phyloP scores from a whole-genome alignment of 2,113 vertebrate species.

The Phocoena phocoena region DNA sequence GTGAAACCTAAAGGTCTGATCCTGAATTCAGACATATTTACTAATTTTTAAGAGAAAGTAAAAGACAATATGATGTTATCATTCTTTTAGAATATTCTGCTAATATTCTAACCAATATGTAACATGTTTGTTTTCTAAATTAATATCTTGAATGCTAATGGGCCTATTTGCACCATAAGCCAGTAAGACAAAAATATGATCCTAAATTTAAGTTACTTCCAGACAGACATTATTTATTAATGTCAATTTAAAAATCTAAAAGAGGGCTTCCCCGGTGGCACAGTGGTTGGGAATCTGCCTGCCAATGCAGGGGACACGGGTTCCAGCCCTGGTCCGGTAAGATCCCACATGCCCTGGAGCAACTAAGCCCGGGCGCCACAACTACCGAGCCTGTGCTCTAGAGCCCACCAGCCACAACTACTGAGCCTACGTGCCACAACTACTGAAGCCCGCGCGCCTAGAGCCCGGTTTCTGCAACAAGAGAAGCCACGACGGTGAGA shows the following conservation, averaged over 20 bases:
- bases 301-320: too few species aligned
- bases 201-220: constrained; percentile 14
- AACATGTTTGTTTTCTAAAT: constrained; percentile 3
- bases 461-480: too few species aligned
- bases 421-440: too few species aligned
- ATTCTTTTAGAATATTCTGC: neutral
- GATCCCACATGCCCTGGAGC: too few species aligned
- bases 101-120: constrained; percentile 36
- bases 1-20: neutral
- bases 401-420: too few species aligned
- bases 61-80: neutral
- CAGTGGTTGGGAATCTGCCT: too few species aligned
- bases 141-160: neutral
- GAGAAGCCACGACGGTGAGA: too few species aligned
- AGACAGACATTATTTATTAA: constrained; percentile 34
- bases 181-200: neutral
- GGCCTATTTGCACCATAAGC: neutral
- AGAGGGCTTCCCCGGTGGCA: neutral
- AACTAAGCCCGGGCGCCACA: too few species aligned
- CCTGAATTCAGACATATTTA: constrained; percentile 35
- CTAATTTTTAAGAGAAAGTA: constrained; percentile 27
- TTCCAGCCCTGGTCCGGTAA: too few species aligned
- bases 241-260: constrained; percentile 41
- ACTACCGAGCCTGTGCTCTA: too few species aligned
- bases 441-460: too few species aligned